Conservation (phyloP, 2,113 vertebrate species). For the Emydura subglobosa region DNA sequence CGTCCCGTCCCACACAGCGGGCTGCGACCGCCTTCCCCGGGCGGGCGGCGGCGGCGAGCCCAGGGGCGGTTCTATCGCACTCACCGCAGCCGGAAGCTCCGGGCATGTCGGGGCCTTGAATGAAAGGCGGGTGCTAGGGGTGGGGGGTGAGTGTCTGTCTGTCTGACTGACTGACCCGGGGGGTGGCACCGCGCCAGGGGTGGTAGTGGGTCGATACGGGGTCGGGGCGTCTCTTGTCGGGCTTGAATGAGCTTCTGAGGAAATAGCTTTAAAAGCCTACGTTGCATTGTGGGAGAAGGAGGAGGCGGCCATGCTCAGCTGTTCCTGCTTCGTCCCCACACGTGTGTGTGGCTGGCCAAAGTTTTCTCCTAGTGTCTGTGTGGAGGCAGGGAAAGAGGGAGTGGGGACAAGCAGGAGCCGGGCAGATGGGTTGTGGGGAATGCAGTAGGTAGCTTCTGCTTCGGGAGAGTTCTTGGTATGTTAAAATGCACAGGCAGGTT, state of each 20-base stretch:
- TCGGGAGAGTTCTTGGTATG: neutral
- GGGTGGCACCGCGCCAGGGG: neutral
- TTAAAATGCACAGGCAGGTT: neutral
- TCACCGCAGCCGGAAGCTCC: neutral
- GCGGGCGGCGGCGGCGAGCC: neutral
- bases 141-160: neutral
- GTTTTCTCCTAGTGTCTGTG: neutral
- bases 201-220: neutral
- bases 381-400: neutral
- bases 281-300: constrained; percentile 47
- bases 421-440: neutral
- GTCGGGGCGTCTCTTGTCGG: neutral
- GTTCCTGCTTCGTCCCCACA: neutral
- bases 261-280: constrained; percentile 26
- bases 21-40: neutral
- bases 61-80: neutral
- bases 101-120: neutral
- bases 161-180: neutral
- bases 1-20: neutral
- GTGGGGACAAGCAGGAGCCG: neutral
- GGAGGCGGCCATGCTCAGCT: constrained; percentile 7
- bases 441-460: neutral
- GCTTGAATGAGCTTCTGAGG: neutral
- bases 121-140: neutral
- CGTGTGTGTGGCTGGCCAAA: neutral